Conservation (phyloP, 35 echinoderm and acorn worm species). For the Anneissia japonica region DNA sequence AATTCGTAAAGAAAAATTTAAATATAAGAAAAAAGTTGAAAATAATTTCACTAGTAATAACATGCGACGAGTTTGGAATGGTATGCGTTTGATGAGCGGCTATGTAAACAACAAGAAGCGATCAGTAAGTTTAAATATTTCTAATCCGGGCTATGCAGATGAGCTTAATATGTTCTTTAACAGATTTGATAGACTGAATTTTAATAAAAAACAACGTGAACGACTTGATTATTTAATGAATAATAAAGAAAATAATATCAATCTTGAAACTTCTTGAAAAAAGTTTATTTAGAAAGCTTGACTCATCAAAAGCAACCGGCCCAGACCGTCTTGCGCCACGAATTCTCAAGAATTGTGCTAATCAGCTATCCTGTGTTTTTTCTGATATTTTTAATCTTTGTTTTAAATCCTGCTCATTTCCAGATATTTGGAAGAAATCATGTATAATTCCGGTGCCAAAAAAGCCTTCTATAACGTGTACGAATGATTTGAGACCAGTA, state of each 20-base stretch:
- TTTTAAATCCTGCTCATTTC: background rate
- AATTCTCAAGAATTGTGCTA: conserved; percentile 27
- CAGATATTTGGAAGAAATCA: conserved; percentile 11
- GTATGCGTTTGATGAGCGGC: conserved; percentile 9
- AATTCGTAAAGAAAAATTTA: background rate
- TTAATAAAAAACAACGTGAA: background rate
- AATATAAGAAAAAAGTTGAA: background rate
- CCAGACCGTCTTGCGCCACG: conserved; percentile 7
- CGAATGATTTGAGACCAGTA: conserved; percentile 28
- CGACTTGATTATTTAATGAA: background rate
- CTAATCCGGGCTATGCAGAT: background rate
- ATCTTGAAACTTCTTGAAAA: too few relatives aligned
- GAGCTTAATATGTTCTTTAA: conserved; percentile 8
- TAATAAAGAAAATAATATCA: background rate
- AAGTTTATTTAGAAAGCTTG: background rate
- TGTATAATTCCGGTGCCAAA: conserved; percentile 30
- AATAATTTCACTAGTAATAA: too few relatives aligned
- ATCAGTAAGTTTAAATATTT: background rate
- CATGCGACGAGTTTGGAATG: background rate
- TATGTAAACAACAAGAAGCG: background rate
- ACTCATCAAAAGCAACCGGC: conserved; percentile 21
- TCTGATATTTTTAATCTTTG: conserved; percentile 10
- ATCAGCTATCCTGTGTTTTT: conserved; percentile 18
- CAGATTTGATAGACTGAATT: conserved; percentile 1
- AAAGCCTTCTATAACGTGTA: background rate